phyloP scores from a whole-genome alignment of 2,797 vertebrate genomes.

The Enteromius afrohamiltoni region DNA sequence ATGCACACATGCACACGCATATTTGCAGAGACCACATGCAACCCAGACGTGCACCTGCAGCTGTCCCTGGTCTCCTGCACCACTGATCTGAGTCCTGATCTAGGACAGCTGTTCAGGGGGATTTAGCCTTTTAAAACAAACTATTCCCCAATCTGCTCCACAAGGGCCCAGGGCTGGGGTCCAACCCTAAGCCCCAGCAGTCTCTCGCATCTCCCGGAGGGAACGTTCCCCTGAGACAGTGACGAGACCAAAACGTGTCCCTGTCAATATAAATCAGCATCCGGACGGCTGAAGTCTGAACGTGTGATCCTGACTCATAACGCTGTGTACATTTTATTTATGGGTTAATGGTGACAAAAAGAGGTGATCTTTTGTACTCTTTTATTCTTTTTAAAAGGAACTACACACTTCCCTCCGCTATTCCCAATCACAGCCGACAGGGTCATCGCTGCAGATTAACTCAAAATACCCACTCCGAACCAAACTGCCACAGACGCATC shows the following conservation, averaged over 20 bases:
- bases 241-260: constrained; percentile 49
- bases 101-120: constrained; percentile 77
- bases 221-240: constrained; percentile 42
- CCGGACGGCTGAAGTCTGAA: constrained; percentile 48
- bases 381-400: constrained; percentile 21
- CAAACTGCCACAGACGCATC: constrained; percentile 62
- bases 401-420: constrained; percentile 20
- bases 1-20: constrained; percentile 26
- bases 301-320: constrained; percentile 52
- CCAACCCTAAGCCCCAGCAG: constrained; percentile 48
- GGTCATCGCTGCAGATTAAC: constrained; percentile 74
- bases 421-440: constrained; percentile 62
- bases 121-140: constrained; percentile 82
- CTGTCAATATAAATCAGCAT: constrained; percentile 63
- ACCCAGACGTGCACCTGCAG: constrained; percentile 57
- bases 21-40: constrained; percentile 41
- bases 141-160: constrained; percentile 63
- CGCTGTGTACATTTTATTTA: constrained; percentile 57
- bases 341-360: constrained; percentile 54
- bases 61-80: constrained; percentile 39
- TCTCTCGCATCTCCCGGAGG: constrained; percentile 44
- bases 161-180: constrained; percentile 54
- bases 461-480: constrained; percentile 64
- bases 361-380: constrained; percentile 31
- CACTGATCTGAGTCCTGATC: constrained; percentile 71